phyloP scores from a whole-genome alignment of 2,113 vertebrate genomes.

The Thoracochromis brauschi region DNA sequence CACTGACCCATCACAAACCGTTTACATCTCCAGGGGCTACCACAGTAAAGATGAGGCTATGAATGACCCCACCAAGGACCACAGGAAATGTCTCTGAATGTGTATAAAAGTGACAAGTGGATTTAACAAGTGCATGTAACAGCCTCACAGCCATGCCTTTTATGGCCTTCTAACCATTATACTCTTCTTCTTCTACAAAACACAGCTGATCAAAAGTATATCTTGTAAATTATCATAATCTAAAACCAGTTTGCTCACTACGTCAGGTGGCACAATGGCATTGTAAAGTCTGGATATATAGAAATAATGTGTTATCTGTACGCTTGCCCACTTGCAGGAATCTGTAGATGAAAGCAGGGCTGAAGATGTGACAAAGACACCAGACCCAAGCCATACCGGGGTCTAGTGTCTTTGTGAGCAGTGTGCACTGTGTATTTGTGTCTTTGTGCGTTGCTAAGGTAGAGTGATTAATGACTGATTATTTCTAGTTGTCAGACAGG shows the following conservation, averaged over 20 bases:
- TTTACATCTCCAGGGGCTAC: slow-evolving; percentile 4
- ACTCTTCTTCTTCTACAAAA: neutral
- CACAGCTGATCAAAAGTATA: neutral
- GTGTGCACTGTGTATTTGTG: neutral
- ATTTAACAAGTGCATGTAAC: neutral
- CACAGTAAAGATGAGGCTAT: slow-evolving; percentile 8
- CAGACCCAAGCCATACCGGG: neutral
- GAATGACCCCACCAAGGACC: neutral
- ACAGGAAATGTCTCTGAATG: neutral
- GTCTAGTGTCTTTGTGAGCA: neutral
- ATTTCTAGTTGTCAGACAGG: slow-evolving; percentile 46
- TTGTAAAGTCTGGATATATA: neutral
- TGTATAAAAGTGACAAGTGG: neutral
- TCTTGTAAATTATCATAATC: neutral
- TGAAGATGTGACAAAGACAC: neutral
- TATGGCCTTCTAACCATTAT: neutral
- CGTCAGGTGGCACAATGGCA: neutral
- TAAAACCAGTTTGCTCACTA: neutral
- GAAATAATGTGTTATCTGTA: neutral
- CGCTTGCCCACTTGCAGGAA: neutral
- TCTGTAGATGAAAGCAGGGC: neutral
- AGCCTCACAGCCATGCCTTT: neutral
- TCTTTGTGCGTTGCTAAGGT: neutral
- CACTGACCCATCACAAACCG: neutral
- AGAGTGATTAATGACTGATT: slow-evolving; percentile 33